Conservation (phyloP, 2,113 vertebrate genomes). For the Pelobates fuscus region DNA sequence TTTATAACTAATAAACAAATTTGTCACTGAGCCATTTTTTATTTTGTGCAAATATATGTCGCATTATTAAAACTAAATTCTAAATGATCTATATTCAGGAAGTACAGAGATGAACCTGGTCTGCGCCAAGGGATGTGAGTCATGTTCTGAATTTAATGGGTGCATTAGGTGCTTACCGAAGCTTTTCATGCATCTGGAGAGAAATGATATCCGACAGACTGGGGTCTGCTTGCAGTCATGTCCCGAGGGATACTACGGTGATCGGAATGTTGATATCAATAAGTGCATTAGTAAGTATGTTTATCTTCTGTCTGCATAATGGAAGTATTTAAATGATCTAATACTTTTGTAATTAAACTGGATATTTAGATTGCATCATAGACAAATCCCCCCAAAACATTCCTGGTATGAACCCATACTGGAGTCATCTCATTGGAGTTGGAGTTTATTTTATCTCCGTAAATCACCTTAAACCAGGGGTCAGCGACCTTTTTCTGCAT, state of each 20-base stretch:
- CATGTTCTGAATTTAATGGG: slow-evolving; percentile 95
- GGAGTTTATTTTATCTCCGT: too few relatives aligned
- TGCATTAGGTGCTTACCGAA: slow-evolving; percentile 93
- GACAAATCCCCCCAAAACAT: too few relatives aligned
- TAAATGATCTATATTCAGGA: slow-evolving; percentile 66
- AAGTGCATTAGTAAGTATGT: slow-evolving; percentile 92
- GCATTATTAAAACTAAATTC: background rate
- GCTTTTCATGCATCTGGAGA: slow-evolving; percentile 95
- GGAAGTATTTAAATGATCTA: too few relatives aligned
- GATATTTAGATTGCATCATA: too few relatives aligned
- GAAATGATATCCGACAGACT: slow-evolving; percentile 92
- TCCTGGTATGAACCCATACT: too few relatives aligned
- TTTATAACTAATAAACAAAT: too few relatives aligned
- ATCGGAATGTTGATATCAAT: slow-evolving; percentile 95
- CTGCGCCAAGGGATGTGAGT: slow-evolving; percentile 92
- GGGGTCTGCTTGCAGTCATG: slow-evolving; percentile 93
- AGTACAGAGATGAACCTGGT: slow-evolving; percentile 85
- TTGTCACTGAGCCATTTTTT: too few relatives aligned
- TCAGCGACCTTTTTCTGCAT: too few relatives aligned
- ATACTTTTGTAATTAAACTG: too few relatives aligned
- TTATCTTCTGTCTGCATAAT: background rate
- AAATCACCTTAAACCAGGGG: too few relatives aligned
- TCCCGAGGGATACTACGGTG: slow-evolving; percentile 90
- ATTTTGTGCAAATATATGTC: too few relatives aligned
- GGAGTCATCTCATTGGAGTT: too few relatives aligned